Evolutionary conservation across 64 coral and sea anemone species (phyloP), one percentile per base, ranked within the genome.

Genomic region (Catalaphyllia jardinei): DNA sequence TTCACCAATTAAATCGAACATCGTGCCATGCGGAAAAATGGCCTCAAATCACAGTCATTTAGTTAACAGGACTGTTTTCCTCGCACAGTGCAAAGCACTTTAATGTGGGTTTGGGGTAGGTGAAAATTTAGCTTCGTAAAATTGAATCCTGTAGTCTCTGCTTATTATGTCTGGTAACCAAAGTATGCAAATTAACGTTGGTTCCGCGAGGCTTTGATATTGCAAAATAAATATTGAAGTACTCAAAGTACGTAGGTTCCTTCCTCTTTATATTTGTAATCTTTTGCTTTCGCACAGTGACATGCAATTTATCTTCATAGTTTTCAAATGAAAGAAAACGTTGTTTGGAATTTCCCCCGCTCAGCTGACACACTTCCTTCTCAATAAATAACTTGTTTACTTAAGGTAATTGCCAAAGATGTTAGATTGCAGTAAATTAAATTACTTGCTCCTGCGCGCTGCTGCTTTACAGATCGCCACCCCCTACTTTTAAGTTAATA

Each of bases 181-280:
- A 85, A 85, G 8, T 85, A 85, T 85, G 81, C 67, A 71, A 71
- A 71, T 85, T 67, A 51, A 7, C 38, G 24, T 16, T 55, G 76
- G 14, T 22, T 69, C 65, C 25, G 9, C 9, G 9, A 29, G 29
- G 65, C 25, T 27, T 24, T 69, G 65, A 69, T 69, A 69, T 69
- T 69, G 22, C 22, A 27, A 69, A 69, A 11, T 69, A 27, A 27
- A 27, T 27, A 25, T 25, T 69, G 65, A 69, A 69, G 29, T 69
- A 69, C 25, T n/a, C 65, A 27, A n/a, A 11, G 22, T 69, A 69
- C 24, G 20, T 69, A 69, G 18, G n/a, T 65, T 65, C 22, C n/a
- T 69, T 25, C 8, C 24, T 11, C 65, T 69, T 69, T n/a, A 69
- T 69, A 69, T 69, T 67, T 69, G n/a, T 10, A 69, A 27, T 27